Conservation (phyloP, 2,888 invertebrate genomes). For the Amphipoea lucens region DNA sequence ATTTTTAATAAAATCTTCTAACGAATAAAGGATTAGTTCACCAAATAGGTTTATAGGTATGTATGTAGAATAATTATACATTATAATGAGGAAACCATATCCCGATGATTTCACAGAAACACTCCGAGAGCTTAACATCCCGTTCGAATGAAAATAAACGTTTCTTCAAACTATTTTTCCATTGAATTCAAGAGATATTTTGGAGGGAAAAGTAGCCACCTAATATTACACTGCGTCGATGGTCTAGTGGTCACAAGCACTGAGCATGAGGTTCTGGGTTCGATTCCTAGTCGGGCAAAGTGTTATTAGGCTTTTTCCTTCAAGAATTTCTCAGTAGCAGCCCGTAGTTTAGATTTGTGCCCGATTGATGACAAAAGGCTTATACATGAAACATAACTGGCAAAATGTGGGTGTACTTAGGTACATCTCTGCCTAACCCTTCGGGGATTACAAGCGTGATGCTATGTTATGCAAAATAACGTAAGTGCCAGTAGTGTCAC, state of each 20-base stretch:
- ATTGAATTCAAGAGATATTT: conserved; percentile 3
- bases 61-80: background rate
- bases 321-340: background rate
- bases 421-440: background rate
- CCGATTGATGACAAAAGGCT: background rate
- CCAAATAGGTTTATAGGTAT: background rate
- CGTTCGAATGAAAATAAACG: conserved; percentile 25
- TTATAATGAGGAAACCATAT: conserved; percentile 19
- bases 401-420: background rate
- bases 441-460: background rate
- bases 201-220: conserved; percentile 1
- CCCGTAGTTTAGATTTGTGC: background rate
- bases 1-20: conserved; percentile 5
- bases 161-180: conserved; percentile 4
- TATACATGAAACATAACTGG: background rate
- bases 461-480: background rate
- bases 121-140: conserved; percentile 21
- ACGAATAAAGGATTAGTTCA: conserved; percentile 9
- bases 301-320: background rate
- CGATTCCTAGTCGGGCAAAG: background rate
- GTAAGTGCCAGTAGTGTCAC: background rate
- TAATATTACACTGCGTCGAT: background rate
- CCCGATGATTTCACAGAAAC: conserved; percentile 29
- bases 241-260: background rate
- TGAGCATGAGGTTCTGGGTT: background rate